These are phyloP conservation scores for Heliconius nattereri DNA, from an alignment of 1,140 invertebrate genomes.

Conservation along the genomic window DNA sequence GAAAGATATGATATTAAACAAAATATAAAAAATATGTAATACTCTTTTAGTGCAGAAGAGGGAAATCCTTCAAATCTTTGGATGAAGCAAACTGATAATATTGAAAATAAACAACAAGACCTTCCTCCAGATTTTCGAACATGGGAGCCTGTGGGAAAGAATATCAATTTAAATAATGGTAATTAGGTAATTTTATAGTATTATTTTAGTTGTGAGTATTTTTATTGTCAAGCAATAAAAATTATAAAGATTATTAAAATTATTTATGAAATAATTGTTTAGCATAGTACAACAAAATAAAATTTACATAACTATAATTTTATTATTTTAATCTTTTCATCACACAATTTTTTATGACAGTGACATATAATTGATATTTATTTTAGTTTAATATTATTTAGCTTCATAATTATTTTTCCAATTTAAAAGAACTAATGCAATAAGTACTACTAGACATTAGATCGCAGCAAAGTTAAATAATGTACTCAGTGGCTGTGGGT, in stretches of 20 bases:
- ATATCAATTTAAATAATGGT: slow-evolving; percentile 43
- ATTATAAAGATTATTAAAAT: not conserved
- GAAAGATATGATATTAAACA: not conserved
- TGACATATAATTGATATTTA: no score
- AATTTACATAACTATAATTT: no score
- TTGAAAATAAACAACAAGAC: slow-evolving; percentile 35
- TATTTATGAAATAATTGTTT: not conserved
- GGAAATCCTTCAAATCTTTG: slow-evolving; percentile 24
- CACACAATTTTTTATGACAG: no score
- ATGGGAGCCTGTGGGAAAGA: slow-evolving; percentile 58
- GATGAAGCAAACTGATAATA: slow-evolving; percentile 7
- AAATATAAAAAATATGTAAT: not conserved
- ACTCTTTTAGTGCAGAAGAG: slow-evolving; percentile 24
- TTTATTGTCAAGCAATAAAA: not conserved
- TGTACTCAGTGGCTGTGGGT: no score
- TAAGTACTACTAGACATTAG: no score
- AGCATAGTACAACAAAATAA: no score
- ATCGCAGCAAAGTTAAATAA: no score
- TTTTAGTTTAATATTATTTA: no score
- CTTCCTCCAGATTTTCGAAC: slow-evolving; percentile 60
- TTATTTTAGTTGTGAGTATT: not conserved
- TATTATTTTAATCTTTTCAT: no score
- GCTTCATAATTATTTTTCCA: no score
- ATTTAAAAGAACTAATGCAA: no score
- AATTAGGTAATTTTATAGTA: not conserved